These are phyloP conservation scores for Hiodon alosoides DNA, from an alignment of 2,113 vertebrate genomes.

Conservation along the genomic window DNA sequence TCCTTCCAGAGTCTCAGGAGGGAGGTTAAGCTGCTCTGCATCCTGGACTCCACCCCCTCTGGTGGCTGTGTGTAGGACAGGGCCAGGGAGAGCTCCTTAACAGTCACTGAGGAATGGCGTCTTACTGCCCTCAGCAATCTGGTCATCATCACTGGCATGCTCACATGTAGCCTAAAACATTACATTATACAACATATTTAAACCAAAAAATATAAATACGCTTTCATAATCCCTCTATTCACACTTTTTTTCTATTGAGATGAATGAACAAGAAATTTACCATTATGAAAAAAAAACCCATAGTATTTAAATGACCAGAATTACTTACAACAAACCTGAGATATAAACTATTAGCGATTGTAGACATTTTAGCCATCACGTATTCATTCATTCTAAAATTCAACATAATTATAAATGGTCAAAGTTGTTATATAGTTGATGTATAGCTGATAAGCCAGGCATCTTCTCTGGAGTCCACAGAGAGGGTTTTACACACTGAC, in stretches of 20 bases:
- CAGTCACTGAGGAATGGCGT: not conserved
- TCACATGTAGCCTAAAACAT: constrained; percentile 29
- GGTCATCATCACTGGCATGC: constrained; percentile 15
- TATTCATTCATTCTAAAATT: not conserved
- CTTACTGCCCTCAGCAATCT: not conserved
- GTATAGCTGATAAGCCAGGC: not conserved
- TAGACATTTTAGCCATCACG: not conserved
- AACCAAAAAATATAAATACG: not conserved
- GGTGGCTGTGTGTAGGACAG: not conserved
- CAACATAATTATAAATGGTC: not conserved
- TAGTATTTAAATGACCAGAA: no score
- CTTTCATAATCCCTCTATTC: no score
- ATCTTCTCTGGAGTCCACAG: not conserved
- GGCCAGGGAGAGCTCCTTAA: constrained; percentile 28
- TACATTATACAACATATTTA: not conserved
- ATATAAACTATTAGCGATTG: not conserved
- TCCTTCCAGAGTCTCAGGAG: constrained; percentile 32
- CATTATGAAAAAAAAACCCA: no score
- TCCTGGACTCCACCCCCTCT: constrained; percentile 1
- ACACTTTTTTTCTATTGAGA: not conserved
- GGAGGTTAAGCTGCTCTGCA: constrained; percentile 20
- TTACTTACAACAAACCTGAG: no score
- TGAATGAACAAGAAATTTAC: not conserved
- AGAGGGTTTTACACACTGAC: not conserved
- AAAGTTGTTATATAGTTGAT: not conserved